Conservation (phyloP, 2,888 invertebrate genomes). For the Spodoptera littoralis region DNA sequence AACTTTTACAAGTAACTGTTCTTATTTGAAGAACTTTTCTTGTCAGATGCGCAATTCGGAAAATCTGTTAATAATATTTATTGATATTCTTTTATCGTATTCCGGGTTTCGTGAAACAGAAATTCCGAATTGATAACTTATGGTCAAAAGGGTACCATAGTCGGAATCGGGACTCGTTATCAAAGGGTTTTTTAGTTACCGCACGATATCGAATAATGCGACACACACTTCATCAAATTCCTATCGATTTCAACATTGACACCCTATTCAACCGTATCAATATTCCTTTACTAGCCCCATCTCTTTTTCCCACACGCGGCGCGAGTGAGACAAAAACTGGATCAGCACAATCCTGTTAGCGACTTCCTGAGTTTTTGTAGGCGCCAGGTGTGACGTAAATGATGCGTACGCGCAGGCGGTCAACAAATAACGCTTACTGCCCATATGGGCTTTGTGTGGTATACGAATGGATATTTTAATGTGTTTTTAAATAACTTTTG, state of each 20-base stretch:
- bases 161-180: no score
- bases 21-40: slow-evolving; percentile 11
- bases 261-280: slow-evolving; percentile 24
- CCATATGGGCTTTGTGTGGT: slow-evolving; percentile 31
- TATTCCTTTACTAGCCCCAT: slow-evolving; percentile 16
- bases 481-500: slow-evolving; percentile 33
- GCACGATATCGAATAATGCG: neutral
- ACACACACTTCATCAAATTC: slow-evolving; percentile 27
- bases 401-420: slow-evolving; percentile 45
- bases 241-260: slow-evolving; percentile 30
- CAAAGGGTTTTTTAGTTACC: neutral
- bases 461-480: slow-evolving; percentile 35
- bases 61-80: no score
- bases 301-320: slow-evolving; percentile 8
- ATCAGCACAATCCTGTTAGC: slow-evolving; percentile 51
- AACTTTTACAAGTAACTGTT: slow-evolving; percentile 4
- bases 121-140: no score
- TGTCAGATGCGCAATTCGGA: no score
- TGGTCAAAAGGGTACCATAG: no score
- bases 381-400: slow-evolving; percentile 57
- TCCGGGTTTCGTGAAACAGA: neutral
- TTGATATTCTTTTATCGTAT: neutral
- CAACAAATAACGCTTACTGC: slow-evolving; percentile 15
- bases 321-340: slow-evolving; percentile 51
- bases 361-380: slow-evolving; percentile 56